Conservation (phyloP, 2,888 invertebrate genomes). For the Patella pellucida region DNA sequence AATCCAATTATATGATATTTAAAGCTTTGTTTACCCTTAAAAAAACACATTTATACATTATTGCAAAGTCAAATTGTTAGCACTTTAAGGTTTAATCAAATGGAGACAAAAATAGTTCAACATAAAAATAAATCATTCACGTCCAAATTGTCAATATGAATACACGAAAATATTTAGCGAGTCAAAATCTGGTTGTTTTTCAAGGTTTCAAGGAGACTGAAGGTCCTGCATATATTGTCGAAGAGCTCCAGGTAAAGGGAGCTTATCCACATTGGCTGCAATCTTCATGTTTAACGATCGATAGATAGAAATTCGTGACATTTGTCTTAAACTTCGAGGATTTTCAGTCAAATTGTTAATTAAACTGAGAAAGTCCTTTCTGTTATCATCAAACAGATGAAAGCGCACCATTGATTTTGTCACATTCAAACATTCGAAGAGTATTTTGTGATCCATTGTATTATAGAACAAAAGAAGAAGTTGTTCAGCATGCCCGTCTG, state of each 20-base stretch:
- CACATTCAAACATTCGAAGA: constrained; percentile 80
- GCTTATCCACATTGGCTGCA: constrained; percentile 78
- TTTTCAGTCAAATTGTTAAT: constrained; percentile 78
- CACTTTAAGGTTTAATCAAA: too few species aligned
- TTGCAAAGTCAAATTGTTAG: too few species aligned
- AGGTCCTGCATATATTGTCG: constrained; percentile 77
- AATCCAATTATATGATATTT: too few species aligned
- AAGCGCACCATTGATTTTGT: constrained; percentile 75
- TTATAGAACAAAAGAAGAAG: constrained; percentile 75
- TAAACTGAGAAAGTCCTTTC: constrained; percentile 65
- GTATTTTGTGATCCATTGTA: constrained; percentile 78
- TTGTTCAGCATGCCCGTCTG: constrained; percentile 78
- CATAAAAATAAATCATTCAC: too few species aligned
- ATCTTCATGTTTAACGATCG: constrained; percentile 78
- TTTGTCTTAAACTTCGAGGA: constrained; percentile 81
- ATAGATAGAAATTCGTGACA: constrained; percentile 80
- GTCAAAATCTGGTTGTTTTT: too few species aligned
- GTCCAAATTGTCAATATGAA: too few species aligned
- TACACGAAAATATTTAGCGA: too few species aligned
- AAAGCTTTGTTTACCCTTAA: too few species aligned
- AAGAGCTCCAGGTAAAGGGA: constrained; percentile 79
- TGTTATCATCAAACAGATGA: constrained; percentile 74
- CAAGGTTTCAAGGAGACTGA: too few species aligned
- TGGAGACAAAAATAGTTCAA: too few species aligned
- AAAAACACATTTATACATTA: too few species aligned